These are phyloP conservation scores for Clistopyga incitator DNA, from an alignment of 2,888 invertebrate species.

Conservation along the genomic window DNA sequence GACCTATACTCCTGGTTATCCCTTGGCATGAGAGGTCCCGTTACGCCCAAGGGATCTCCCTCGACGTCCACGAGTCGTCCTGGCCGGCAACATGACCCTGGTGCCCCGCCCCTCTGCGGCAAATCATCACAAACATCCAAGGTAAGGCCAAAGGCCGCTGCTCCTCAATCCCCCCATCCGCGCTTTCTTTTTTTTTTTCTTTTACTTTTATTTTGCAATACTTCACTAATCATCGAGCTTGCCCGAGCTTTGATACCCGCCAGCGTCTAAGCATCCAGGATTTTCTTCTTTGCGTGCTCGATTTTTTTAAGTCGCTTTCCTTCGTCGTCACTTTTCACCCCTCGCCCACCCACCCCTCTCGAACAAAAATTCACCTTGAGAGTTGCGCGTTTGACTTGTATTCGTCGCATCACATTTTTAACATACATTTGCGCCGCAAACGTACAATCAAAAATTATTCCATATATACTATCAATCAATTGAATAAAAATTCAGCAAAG, in stretches of 20 bases:
- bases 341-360: too few species aligned
- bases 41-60: slow-evolving; percentile 83
- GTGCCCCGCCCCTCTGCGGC: slow-evolving; percentile 80
- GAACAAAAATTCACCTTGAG: background rate
- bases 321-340: slow-evolving; percentile 8
- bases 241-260: slow-evolving; percentile 76
- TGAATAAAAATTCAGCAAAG: slow-evolving; percentile 75
- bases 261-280: slow-evolving; percentile 17
- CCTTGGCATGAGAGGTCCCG: slow-evolving; percentile 81
- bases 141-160: slow-evolving; percentile 71
- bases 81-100: slow-evolving; percentile 80
- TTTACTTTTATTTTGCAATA: slow-evolving; percentile 30
- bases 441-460: slow-evolving; percentile 19
- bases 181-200: slow-evolving; percentile 30
- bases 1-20: slow-evolving; percentile 91
- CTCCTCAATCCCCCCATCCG: slow-evolving; percentile 49
- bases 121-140: slow-evolving; percentile 78
- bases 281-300: slow-evolving; percentile 7
- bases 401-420: slow-evolving; percentile 7
- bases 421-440: slow-evolving; percentile 1
- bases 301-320: background rate
- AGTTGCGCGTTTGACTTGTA: background rate
- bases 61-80: slow-evolving; percentile 83
- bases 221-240: slow-evolving; percentile 72
- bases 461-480: slow-evolving; percentile 48